These are phyloP conservation scores for Tenodera sinensis DNA, from an alignment of 2,888 invertebrate species.

Conservation along the genomic window DNA sequence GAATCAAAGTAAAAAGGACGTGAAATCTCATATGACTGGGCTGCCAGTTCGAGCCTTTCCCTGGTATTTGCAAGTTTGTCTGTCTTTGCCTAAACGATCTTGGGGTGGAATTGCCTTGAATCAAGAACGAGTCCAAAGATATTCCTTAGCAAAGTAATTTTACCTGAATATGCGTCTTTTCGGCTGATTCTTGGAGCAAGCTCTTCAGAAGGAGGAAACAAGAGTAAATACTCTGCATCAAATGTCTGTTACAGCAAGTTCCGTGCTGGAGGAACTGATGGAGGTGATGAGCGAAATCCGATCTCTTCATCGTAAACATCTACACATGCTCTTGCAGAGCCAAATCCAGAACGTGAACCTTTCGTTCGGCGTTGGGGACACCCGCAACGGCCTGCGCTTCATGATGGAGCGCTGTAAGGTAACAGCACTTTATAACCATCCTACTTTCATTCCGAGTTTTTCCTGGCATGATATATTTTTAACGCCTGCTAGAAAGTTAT, in stretches of 20 bases:
- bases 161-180: too few relatives aligned
- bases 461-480: background rate
- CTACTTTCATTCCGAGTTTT: background rate
- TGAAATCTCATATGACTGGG: too few relatives aligned
- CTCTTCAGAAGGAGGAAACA: background rate
- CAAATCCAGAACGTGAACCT: slow-evolving; percentile 37
- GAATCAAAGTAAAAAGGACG: too few relatives aligned
- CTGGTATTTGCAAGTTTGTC: too few relatives aligned
- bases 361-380: slow-evolving; percentile 37
- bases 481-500: background rate
- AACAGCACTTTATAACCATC: background rate
- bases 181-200: too few relatives aligned
- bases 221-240: background rate
- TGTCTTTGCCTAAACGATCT: too few relatives aligned
- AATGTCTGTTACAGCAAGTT: slow-evolving; percentile 34
- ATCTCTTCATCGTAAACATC: slow-evolving; percentile 36
- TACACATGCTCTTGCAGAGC: slow-evolving; percentile 36
- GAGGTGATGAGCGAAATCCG: slow-evolving; percentile 35
- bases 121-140: too few relatives aligned
- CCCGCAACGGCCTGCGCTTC: slow-evolving; percentile 36
- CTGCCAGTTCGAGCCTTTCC: too few relatives aligned
- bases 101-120: too few relatives aligned
- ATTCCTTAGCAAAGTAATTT: too few relatives aligned
- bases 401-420: slow-evolving; percentile 37
- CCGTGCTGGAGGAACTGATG: slow-evolving; percentile 37